phyloP scores from a whole-genome alignment of 2,113 vertebrate species.

The Heterotis niloticus region DNA sequence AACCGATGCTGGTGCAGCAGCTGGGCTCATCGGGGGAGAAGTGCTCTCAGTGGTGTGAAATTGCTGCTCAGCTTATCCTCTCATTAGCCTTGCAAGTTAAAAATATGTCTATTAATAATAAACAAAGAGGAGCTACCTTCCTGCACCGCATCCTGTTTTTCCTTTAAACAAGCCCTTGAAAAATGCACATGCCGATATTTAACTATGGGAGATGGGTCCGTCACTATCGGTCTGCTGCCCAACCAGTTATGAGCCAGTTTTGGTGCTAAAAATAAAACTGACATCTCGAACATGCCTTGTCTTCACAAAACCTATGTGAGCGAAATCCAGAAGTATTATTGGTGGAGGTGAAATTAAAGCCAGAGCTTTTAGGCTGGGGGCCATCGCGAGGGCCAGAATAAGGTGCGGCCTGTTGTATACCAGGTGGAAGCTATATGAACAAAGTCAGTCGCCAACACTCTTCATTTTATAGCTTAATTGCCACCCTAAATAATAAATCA shows the following conservation, averaged over 20 bases:
- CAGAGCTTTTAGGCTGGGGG: not conserved
- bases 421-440: too few species aligned
- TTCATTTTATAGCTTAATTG: not conserved
- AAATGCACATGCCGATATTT: conserved; percentile 16
- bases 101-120: conserved; percentile 24
- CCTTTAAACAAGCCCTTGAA: conserved; percentile 20
- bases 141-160: not conserved
- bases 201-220: not conserved
- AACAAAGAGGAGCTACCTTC: conserved; percentile 16
- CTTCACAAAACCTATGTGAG: conserved; percentile 17
- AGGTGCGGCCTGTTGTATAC: too few species aligned
- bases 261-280: conserved; percentile 29
- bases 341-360: conserved; percentile 10
- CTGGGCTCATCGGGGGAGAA: conserved; percentile 4
- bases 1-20: not conserved
- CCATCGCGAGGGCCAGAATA: not conserved
- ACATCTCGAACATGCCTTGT: conserved; percentile 23
- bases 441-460: too few species aligned
- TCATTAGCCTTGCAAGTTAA: conserved; percentile 15
- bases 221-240: not conserved
- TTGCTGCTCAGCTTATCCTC: not conserved
- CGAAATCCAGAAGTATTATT: conserved; percentile 29
- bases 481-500: not conserved
- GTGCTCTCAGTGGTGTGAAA: conserved; percentile 3
- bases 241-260: not conserved